These are phyloP conservation scores for Forbesichthys agassizii DNA, from an alignment of 2,113 vertebrate species.

Conservation along the genomic window DNA sequence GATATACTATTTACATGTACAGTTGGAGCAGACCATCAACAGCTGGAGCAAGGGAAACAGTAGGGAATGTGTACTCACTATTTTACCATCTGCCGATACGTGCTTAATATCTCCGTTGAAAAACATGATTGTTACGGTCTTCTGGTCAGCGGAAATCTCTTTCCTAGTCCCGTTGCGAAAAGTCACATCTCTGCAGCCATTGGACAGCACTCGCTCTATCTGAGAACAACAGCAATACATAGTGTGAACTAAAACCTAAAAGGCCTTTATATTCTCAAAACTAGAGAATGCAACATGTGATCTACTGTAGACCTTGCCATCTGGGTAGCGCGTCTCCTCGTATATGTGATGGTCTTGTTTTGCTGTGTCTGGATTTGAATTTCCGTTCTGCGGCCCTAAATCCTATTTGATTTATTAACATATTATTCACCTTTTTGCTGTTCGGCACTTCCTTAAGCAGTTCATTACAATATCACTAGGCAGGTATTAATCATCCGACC, in stretches of 20 bases:
- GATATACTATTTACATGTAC: no score
- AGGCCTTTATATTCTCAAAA: neutral
- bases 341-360: constrained; percentile 12
- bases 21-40: no score
- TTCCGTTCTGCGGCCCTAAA: constrained; percentile 10
- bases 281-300: no score
- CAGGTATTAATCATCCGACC: no score
- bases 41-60: neutral
- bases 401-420: neutral
- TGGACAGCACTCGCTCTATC: constrained; percentile 58
- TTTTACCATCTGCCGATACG: constrained; percentile 67
- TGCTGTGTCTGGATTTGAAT: constrained; percentile 3
- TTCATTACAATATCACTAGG: no score
- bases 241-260: neutral
- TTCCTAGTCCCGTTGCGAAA: constrained; percentile 66
- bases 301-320: neutral
- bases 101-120: constrained; percentile 77
- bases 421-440: no score
- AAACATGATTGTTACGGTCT: constrained; percentile 55
- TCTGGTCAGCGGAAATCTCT: constrained; percentile 65
- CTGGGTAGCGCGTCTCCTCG: neutral
- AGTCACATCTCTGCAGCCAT: constrained; percentile 46
- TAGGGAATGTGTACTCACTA: constrained; percentile 55
- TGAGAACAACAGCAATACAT: constrained; percentile 24
- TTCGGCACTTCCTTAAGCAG: no score